Evolutionary conservation across 2,113 vertebrate species (phyloP).

Genomic region (Excalfactoria chinensis): DNA sequence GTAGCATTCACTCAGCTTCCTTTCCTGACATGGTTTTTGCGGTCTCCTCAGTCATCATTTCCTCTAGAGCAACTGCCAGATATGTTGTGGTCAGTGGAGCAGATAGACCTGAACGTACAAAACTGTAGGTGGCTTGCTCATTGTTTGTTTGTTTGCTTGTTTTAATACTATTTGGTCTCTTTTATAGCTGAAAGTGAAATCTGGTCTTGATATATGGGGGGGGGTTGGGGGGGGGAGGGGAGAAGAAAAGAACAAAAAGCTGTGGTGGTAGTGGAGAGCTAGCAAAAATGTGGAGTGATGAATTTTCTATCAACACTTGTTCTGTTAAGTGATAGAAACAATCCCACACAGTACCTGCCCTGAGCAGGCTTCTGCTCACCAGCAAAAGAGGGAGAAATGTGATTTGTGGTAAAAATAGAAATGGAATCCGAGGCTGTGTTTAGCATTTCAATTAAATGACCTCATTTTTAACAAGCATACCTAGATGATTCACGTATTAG

Average conservation of each 20-base stretch:
- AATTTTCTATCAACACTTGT: background rate
- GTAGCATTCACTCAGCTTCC: background rate
- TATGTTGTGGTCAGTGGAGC: background rate
- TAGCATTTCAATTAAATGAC: conserved; percentile 60
- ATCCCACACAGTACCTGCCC: background rate
- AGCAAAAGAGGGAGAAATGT: background rate
- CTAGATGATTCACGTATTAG: conserved; percentile 50
- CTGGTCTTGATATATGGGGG: background rate
- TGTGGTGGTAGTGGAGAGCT: background rate
- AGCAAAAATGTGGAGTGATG: fast-evolving
- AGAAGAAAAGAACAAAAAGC: background rate
- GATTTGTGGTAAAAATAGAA: conserved; percentile 54
- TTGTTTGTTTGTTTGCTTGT: background rate
- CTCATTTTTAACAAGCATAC: conserved; percentile 40
- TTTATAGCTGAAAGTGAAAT: background rate
- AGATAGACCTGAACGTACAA: background rate
- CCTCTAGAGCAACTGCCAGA: background rate
- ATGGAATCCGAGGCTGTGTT: background rate
- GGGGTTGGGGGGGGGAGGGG: background rate
- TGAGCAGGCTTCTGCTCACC: background rate
- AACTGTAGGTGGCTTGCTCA: background rate
- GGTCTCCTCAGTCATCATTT: background rate
- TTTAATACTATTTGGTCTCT: background rate
- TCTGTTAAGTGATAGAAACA: background rate
- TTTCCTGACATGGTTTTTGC: background rate